Percentiles rank a stretch among this genome's conserved stretches.
Conservation (phyloP, 92 coral and sea anemone species). For the Anthopleura xanthogrammica region DNA sequence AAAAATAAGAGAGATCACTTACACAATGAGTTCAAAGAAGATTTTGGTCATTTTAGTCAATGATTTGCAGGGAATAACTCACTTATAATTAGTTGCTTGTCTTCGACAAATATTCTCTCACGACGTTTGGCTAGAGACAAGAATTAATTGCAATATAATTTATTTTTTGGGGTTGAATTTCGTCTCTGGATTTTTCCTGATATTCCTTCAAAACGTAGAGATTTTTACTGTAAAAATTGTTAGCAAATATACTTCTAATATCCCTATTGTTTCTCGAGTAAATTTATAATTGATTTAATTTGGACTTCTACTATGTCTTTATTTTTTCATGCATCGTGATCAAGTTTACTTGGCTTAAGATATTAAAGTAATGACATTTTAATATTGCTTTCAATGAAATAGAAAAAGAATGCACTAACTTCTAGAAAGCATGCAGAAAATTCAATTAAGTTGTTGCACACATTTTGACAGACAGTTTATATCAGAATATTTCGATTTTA, state of each 20-base stretch:
- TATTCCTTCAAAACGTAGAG: not conserved
- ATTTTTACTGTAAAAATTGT: not conserved
- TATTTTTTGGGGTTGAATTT: not conserved
- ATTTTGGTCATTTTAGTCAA: not conserved
- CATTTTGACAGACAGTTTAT: not conserved
- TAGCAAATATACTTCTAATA: not conserved
- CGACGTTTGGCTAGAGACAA: not conserved
- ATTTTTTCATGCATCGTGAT: not conserved
- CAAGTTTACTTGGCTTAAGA: constrained; percentile 3
- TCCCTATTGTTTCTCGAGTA: not conserved
- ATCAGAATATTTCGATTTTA: not conserved
- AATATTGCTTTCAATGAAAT: constrained; percentile 8
- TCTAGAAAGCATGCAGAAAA: not conserved
- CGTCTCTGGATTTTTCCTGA: not conserved
- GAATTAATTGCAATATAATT: not conserved
- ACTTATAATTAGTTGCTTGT: not conserved
- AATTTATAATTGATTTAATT: constrained; percentile 24
- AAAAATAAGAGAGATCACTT: too few relatives aligned
- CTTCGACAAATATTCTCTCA: constrained; percentile 7
- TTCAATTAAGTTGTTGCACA: not conserved
- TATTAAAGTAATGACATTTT: constrained; percentile 2
- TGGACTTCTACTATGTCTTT: constrained; percentile 9
- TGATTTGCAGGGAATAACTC: not conserved
- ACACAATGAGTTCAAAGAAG: not conserved
- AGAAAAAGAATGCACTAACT: not conserved